Percentiles rank a stretch among this genome's conserved stretches.
Conservation (phyloP, 2,888 invertebrate genomes). For the Cheilosia soror region DNA sequence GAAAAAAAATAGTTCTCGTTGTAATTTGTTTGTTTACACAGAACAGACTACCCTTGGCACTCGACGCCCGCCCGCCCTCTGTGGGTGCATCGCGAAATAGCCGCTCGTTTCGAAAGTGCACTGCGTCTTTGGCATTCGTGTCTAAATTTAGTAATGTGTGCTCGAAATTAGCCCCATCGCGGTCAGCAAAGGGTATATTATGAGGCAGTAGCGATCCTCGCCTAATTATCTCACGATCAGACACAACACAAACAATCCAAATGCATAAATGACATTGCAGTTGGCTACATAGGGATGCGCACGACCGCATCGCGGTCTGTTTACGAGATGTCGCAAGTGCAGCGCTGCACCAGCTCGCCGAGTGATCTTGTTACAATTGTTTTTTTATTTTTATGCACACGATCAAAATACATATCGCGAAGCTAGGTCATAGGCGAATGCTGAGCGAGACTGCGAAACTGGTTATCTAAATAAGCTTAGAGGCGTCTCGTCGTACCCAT, state of each 20-base stretch:
- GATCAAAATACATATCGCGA: constrained; percentile 16
- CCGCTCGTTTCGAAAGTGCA: constrained; percentile 44
- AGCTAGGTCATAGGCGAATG: constrained; percentile 45
- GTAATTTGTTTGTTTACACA: constrained; percentile 55
- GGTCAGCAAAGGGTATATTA: constrained; percentile 37
- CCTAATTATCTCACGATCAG: constrained; percentile 6
- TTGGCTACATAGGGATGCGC: constrained; percentile 12
- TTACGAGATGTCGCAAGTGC: constrained; percentile 39
- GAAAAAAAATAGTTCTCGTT: not conserved
- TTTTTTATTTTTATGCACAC: constrained; percentile 33
- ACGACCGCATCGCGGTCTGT: constrained; percentile 1
- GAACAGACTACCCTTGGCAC: constrained; percentile 39
- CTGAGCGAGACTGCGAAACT: constrained; percentile 21
- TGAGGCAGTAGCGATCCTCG: constrained; percentile 7
- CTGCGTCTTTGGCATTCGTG: constrained; percentile 55
- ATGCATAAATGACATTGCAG: constrained; percentile 24
- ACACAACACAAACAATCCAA: not conserved
- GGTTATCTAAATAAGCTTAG: constrained; percentile 21
- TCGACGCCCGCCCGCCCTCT: not conserved
- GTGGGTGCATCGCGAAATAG: constrained; percentile 2
- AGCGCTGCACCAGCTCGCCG: constrained; percentile 16
- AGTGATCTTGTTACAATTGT: constrained; percentile 51
- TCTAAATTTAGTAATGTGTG: constrained; percentile 42
- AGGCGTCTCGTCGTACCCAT: constrained; percentile 23
- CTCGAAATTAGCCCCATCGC: constrained; percentile 46